Evolutionary conservation across 2,113 vertebrate species (phyloP).

Genomic region (Campylomormyrus tamandua): DNA sequence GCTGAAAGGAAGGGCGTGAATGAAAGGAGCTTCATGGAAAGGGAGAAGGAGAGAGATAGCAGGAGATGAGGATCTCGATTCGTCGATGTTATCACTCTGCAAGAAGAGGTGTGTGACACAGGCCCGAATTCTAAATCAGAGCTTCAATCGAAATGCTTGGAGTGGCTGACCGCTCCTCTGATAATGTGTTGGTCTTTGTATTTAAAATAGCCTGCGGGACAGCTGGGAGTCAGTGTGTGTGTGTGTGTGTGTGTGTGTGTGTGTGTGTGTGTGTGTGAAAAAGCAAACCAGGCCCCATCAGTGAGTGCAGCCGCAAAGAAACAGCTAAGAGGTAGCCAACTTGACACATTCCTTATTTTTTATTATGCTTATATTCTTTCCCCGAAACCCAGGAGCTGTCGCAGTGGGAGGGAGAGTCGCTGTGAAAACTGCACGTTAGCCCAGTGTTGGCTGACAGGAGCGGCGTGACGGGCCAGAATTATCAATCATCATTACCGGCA

Average conservation of each 20-base stretch:
- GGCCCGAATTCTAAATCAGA: constrained; percentile 74
- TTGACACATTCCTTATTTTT: neutral
- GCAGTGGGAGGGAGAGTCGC: neutral
- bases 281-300: constrained; percentile 20
- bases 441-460: neutral
- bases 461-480: neutral
- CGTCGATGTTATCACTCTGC: constrained; percentile 59
- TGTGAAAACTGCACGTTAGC: neutral
- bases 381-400: neutral
- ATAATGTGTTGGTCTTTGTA: constrained; percentile 63
- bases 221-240: constrained; percentile 24
- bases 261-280: neutral
- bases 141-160: constrained; percentile 68
- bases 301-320: constrained; percentile 9
- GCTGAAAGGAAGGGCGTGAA: neutral
- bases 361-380: neutral
- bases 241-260: neutral
- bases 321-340: neutral
- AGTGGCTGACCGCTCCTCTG: constrained; percentile 50
- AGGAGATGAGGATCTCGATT: constrained; percentile 54
- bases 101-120: constrained; percentile 64
- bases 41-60: constrained; percentile 40
- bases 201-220: constrained; percentile 59
- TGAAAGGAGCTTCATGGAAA: constrained; percentile 9
- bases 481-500: constrained; percentile 13